Base-by-base conservation (phyloP, 2,113 vertebrate species). In the Echinops telfairi region DNA sequence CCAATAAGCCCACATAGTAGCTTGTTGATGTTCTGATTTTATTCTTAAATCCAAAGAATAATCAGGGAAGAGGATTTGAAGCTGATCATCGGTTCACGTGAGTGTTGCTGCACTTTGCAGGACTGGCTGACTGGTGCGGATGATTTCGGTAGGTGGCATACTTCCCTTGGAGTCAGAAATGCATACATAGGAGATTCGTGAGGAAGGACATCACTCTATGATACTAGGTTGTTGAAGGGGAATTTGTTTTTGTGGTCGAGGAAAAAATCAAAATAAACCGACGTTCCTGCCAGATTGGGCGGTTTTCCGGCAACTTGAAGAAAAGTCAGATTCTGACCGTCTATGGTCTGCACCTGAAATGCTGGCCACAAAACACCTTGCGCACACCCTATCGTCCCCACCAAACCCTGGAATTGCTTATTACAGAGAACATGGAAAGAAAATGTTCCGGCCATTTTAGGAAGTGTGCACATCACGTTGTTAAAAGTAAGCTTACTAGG, bases 81-180 rank as follows among this genome's bases (percentile, higher is more conserved):
- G 71, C 64, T 15, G 6, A 68, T n/a, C 15, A 40, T 40, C 1
- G 6, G 53, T 38, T 25, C 33, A 66, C 86, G 19, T 66, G 47
- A 84, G 62, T 15, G 60, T 79, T 86, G 91, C 31, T 8, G 78
- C 82, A 31, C 33, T 86, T 95, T 68, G 81, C 86, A 86, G 86
- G 70, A 31, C 83, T 85, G 64, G 88, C 58, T 82, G 93, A 57
- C 78, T 84, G 75, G 81, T 84, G 80, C 36, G 0, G 53, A 77
- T 71, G 78, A 79, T 96, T 53, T 95, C 94, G 66, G 93, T 96
- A 97, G 94, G 85, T 96, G 94, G 97, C 97, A 95, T 95, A 91
- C 92, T 97, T 95, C 76, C 71, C 95, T 86, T 93, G 92, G 90
- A 93, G 77, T 85, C 87, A 36, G 70, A 25, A 71, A 86, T 77